phyloP scores from a whole-genome alignment of 2,113 vertebrate species.

The Hydropotes inermis region DNA sequence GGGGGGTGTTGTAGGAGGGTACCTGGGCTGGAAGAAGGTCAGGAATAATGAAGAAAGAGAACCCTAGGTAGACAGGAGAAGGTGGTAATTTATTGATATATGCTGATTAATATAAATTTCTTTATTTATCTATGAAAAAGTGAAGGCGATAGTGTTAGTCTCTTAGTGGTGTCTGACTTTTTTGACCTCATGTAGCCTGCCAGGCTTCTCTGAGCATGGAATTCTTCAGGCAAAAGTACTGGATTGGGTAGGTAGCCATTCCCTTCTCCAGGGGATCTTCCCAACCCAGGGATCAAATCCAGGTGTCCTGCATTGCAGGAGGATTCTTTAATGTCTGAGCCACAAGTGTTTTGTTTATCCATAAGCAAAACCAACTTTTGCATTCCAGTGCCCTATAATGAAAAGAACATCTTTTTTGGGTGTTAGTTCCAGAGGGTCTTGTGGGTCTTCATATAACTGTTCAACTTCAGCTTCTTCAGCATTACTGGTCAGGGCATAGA shows the following conservation, averaged over 20 bases:
- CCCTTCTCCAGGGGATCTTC: background rate
- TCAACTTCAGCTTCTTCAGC: background rate
- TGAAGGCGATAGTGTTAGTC: background rate
- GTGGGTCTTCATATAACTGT: background rate
- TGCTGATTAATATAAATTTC: background rate
- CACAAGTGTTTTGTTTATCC: background rate
- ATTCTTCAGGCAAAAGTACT: background rate
- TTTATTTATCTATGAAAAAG: background rate
- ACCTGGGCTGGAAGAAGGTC: background rate
- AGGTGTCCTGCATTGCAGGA: background rate
- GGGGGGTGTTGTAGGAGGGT: background rate
- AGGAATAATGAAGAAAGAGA: background rate
- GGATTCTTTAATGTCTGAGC: background rate
- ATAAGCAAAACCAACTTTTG: background rate
- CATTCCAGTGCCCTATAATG: background rate
- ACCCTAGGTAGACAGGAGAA: background rate
- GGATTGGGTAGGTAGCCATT: background rate
- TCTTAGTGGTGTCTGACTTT: background rate
- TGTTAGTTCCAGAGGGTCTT: background rate
- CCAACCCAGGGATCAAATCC: background rate
- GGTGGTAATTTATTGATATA: background rate
- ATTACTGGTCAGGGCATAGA: background rate
- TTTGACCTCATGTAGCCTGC: background rate
- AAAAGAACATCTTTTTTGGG: background rate
- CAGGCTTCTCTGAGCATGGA: background rate